Conservation (phyloP, 2,113 vertebrate genomes). For the Echinops telfairi region DNA sequence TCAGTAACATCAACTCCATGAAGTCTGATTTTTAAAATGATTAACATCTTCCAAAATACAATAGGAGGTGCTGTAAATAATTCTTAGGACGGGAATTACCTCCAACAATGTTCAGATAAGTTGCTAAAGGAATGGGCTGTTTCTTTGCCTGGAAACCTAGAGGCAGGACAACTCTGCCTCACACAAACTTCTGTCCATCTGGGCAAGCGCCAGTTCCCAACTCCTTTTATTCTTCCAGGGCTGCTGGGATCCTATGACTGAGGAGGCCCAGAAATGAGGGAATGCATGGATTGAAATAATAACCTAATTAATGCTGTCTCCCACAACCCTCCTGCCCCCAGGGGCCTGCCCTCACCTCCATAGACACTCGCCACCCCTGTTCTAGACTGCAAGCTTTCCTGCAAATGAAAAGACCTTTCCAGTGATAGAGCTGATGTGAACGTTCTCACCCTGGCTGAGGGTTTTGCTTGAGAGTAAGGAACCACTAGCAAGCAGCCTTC, state of each 20-base stretch:
- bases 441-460: background rate
- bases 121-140: slow-evolving; percentile 11
- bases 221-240: background rate
- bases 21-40: background rate
- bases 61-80: background rate
- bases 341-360: background rate
- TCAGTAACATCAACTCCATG: background rate
- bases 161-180: background rate
- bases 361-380: background rate
- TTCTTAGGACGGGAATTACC: background rate
- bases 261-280: background rate
- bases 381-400: background rate
- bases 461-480: slow-evolving; percentile 25
- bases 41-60: slow-evolving; percentile 37
- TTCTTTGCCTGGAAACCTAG: slow-evolving; percentile 34
- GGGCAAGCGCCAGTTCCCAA: background rate
- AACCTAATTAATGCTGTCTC: background rate
- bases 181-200: background rate
- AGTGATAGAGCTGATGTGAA: background rate
- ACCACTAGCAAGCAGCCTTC: background rate
- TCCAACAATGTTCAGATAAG: slow-evolving; percentile 9
- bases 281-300: background rate
- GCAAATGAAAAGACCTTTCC: slow-evolving; percentile 38
- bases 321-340: no score
- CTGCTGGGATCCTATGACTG: slow-evolving; percentile 10